Conservation (phyloP, 2,113 vertebrate genomes). For the Periophthalmodon schlosseri region DNA sequence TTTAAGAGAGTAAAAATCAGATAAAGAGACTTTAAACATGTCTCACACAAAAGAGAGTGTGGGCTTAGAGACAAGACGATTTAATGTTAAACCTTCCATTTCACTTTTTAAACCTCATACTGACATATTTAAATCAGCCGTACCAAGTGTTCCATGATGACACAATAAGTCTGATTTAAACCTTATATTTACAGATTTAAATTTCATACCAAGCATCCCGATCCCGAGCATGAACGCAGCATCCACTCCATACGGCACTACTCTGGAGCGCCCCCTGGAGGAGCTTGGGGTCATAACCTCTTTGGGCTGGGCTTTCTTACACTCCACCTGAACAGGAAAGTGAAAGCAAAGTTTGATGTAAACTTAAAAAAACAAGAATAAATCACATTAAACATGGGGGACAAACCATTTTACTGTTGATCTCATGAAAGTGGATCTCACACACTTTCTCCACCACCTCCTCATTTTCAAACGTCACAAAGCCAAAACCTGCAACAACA, state of each 20-base stretch:
- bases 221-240: slow-evolving; percentile 99
- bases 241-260: slow-evolving; percentile 98
- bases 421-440: slow-evolving; percentile 99
- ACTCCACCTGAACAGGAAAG: slow-evolving; percentile 86
- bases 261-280: slow-evolving; percentile 91
- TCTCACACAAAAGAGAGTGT: too few species aligned
- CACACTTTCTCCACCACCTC: slow-evolving; percentile 99
- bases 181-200: too few species aligned
- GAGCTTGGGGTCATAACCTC: slow-evolving; percentile 98
- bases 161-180: too few species aligned
- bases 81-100: too few species aligned
- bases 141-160: too few species aligned
- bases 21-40: too few species aligned
- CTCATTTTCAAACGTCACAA: slow-evolving; percentile 98
- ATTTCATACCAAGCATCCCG: slow-evolving; percentile 92
- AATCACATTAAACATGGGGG: neutral
- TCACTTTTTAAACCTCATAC: too few species aligned
- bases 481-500: slow-evolving; percentile 87
- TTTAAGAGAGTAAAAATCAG: too few species aligned
- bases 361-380: neutral
- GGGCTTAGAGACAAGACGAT: too few species aligned
- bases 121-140: too few species aligned
- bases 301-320: slow-evolving; percentile 99
- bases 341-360: neutral
- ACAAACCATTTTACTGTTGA: slow-evolving; percentile 98